These are phyloP conservation scores for Mycetomoellerius zeteki DNA, from an alignment of 1,140 invertebrate species.

Conservation along the genomic window DNA sequence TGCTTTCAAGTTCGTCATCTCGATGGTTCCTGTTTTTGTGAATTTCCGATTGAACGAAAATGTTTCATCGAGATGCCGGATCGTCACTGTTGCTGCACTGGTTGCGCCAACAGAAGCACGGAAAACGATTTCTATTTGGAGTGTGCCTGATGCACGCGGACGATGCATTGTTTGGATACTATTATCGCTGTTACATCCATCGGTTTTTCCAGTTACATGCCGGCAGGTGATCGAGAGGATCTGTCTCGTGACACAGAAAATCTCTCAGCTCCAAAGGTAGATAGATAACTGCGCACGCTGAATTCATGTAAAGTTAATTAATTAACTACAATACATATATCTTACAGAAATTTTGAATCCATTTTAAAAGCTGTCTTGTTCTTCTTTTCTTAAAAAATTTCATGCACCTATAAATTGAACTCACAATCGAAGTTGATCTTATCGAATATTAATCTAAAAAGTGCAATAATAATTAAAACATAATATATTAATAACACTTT, in stretches of 20 bases:
- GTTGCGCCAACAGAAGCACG: conserved; percentile 58
- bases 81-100: conserved; percentile 7
- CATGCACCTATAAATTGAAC: background rate
- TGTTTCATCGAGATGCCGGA: conserved; percentile 61
- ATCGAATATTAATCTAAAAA: background rate
- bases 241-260: conserved; percentile 46
- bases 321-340: background rate
- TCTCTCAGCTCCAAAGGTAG: conserved; percentile 21
- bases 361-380: background rate
- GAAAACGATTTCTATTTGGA: conserved; percentile 67
- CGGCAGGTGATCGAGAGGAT: conserved; percentile 40
- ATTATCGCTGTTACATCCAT: conserved; percentile 73
- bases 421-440: background rate
- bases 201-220: conserved; percentile 61
- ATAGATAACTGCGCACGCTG: background rate
- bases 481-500: background rate
- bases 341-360: background rate
- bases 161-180: conserved; percentile 69
- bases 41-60: conserved; percentile 58
- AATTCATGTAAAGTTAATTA: background rate
- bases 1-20: conserved; percentile 53
- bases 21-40: conserved; percentile 52
- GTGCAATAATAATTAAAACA: background rate
- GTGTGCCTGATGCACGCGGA: conserved; percentile 56
- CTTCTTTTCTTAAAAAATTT: background rate